Conservation (phyloP, 2,888 invertebrate species). For the Sarcophaga subvicina region DNA sequence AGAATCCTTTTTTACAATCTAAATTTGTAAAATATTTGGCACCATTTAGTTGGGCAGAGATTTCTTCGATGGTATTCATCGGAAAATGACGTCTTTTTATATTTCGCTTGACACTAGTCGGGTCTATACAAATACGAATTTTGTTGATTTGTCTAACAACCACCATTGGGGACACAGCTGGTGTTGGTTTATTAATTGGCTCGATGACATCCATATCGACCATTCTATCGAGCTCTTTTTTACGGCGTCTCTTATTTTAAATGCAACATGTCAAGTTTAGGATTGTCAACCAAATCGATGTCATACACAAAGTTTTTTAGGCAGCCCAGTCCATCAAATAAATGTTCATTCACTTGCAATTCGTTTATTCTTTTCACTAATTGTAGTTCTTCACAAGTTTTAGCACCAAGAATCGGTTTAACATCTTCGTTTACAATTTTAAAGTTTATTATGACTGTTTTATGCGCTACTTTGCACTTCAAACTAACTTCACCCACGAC, state of each 20-base stretch:
- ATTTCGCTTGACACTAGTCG: constrained; percentile 46
- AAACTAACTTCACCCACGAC: constrained; percentile 17
- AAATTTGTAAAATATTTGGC: constrained; percentile 55
- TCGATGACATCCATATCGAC: too few relatives aligned
- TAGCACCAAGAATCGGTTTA: background rate
- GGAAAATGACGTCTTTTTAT: constrained; percentile 56
- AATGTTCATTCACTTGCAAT: background rate
- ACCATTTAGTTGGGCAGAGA: constrained; percentile 19
- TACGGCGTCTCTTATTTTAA: too few relatives aligned
- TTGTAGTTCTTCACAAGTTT: constrained; percentile 17
- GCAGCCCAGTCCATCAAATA: too few relatives aligned
- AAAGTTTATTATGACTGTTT: too few relatives aligned
- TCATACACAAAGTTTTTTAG: constrained; percentile 66
- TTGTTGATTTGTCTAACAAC: constrained; percentile 44
- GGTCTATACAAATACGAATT: constrained; percentile 54
- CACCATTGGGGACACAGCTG: constrained; percentile 64
- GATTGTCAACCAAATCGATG: constrained; percentile 58
- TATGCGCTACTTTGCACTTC: too few relatives aligned
- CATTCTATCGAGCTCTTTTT: too few relatives aligned
- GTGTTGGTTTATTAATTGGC: constrained; percentile 51
- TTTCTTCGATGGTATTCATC: constrained; percentile 52
- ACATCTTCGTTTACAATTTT: background rate
- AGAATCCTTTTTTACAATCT: constrained; percentile 63
- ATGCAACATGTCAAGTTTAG: constrained; percentile 57
- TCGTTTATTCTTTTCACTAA: constrained; percentile 6